phyloP scores from a whole-genome alignment of 64 coral and sea anemone species.

The Anthopleura sola region DNA sequence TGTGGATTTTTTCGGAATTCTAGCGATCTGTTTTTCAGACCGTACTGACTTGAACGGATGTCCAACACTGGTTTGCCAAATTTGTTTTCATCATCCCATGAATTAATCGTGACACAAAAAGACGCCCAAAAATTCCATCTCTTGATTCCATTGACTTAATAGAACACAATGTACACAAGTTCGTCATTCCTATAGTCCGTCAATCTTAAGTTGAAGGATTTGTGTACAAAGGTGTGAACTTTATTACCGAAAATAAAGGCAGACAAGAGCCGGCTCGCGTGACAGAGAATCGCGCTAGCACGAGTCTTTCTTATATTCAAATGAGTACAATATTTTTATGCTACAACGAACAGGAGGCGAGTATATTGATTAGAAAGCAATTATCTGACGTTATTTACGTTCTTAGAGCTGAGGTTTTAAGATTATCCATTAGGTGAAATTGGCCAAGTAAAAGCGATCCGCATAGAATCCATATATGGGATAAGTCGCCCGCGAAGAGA shows the following conservation, averaged over 20 bases:
- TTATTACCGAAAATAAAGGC: neutral
- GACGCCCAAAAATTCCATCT: neutral
- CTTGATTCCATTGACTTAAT: neutral
- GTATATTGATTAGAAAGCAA: constrained; percentile 61
- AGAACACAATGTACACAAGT: neutral
- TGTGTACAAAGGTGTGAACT: constrained; percentile 33
- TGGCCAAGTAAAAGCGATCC: neutral
- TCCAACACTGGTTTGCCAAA: neutral
- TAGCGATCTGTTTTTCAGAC: neutral
- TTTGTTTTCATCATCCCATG: constrained; percentile 3
- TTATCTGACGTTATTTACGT: constrained; percentile 63
- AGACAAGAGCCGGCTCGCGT: constrained; percentile 34
- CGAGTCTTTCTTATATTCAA: constrained; percentile 63
- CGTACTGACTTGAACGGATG: neutral
- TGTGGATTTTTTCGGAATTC: neutral
- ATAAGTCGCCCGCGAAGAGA: neutral
- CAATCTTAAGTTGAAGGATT: neutral
- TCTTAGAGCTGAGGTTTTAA: constrained; percentile 58
- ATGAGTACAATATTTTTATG: constrained; percentile 76
- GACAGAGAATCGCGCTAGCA: constrained; percentile 22
- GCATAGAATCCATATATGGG: constrained; percentile 56
- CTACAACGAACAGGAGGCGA: constrained; percentile 75
- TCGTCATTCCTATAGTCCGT: constrained; percentile 8
- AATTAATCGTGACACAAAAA: constrained; percentile 8
- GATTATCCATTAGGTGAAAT: constrained; percentile 22